These are phyloP conservation scores for Drosophila nigricruria DNA, from an alignment of 2,888 invertebrate species.

Conservation along the genomic window DNA sequence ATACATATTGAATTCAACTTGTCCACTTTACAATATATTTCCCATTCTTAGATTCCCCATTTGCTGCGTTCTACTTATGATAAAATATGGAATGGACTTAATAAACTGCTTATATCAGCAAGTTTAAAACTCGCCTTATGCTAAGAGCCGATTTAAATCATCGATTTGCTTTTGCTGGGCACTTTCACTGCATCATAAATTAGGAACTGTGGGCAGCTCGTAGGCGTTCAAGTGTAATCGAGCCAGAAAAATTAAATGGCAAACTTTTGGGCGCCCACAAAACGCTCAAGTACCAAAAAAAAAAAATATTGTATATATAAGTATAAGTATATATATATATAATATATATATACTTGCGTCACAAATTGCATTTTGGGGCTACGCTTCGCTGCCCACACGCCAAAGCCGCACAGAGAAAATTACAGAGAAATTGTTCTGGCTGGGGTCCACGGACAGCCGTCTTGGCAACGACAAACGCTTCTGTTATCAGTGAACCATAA, in stretches of 20 bases:
- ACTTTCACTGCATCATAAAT: constrained; percentile 53
- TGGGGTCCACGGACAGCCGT: background rate
- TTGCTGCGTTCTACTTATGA: background rate
- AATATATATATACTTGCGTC: constrained; percentile 15
- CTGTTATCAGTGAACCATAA: constrained; percentile 58
- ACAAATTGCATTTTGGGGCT: constrained; percentile 55
- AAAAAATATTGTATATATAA: constrained; percentile 8
- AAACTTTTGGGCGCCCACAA: constrained; percentile 40
- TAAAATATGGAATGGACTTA: background rate
- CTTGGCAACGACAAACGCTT: constrained; percentile 59
- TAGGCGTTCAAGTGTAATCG: constrained; percentile 60
- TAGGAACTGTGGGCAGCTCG: constrained; percentile 33
- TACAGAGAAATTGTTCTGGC: background rate
- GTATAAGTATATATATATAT: constrained; percentile 9
- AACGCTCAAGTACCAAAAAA: constrained; percentile 11
- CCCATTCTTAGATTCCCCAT: background rate
- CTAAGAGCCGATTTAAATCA: constrained; percentile 20
- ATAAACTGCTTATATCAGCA: constrained; percentile 4
- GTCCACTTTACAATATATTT: background rate
- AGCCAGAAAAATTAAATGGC: constrained; percentile 55
- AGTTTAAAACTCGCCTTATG: constrained; percentile 3
- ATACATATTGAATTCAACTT: background rate
- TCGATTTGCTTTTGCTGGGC: constrained; percentile 25
- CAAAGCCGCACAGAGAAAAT: background rate
- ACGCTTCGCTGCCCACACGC: constrained; percentile 47